Evolutionary conservation across 2,113 vertebrate genomes (phyloP), one percentile per base, ranked within the genome.

Genomic region (Pteruthius melanotis): DNA sequence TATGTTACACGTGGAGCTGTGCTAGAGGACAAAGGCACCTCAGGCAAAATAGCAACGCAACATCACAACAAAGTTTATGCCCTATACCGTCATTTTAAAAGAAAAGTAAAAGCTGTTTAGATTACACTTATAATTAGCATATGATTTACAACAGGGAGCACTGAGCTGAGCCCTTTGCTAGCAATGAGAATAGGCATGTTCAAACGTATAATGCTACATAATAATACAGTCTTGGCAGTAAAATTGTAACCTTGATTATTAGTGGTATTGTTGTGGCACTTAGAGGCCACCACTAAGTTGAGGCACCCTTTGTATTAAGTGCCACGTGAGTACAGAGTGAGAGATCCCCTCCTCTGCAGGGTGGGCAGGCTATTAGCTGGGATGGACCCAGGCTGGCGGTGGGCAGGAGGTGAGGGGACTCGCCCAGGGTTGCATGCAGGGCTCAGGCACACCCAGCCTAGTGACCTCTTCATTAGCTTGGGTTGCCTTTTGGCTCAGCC

Each of bases 31-130:
- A 97, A 96, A 96, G 65, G n/a, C 76, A 94, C 50, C 64, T 97
- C 86, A 37, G 92, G 66, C 64, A 22, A 70, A 96, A 89, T 22
- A 83, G 49, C 80, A 88, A 47, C 47, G 28, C 76, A 79, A 80
- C 70, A 81, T 90, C 94, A 86, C 87, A 91, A 93, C 88, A 89
- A 97, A 96, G 90, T 96, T 96, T 93, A 89, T 89, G 92, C 91
- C 81, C 88, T 95, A 35, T 61, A 63, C 24, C 6, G 6, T 94
- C 37, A 61, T 81, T 91, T 89, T 52, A 93, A 92, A 93, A 65
- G 45, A 90, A 96, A 91, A 90, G 76, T 66, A 87, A 97, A 93
- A 94, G 90, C 92, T 86, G 39, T 91, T 91, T 65, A 91, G 68
- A 86, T 94, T 93, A 91, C 74, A 72, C 65, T 82, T 95, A 72